Base-by-base conservation (phyloP, 1,140 invertebrate genomes). In the Rhyzopertha dominica region DNA sequence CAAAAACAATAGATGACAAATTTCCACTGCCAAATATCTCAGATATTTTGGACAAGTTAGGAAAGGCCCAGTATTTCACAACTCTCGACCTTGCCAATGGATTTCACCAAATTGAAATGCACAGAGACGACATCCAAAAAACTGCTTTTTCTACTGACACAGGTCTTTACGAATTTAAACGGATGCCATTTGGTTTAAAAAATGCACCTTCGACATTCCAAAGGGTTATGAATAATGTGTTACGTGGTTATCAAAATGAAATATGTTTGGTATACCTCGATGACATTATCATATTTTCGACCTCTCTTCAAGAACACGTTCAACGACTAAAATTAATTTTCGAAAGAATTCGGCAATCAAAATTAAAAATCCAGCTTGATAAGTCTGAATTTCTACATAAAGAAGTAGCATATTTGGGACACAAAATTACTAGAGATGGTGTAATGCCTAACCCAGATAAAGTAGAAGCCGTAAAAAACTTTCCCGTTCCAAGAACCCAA, bases 261-360 rank as follows among this genome's bases (percentile, higher is more conserved):
- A 29, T 43, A 19, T 54, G 56, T 40, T 49, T 63, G 14, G 57
- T 67, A 2, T 72, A 70, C 29, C 24, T 68, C 19, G 69, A 71
- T 36, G 67, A 71, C 46, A 58, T 68, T 3, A 45, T 72, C 9
- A 39, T 69, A 3, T 70, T 52, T 36, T 38, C 46, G 4, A 44
- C 31, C 9, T 52, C 51, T n/a, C 43, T 70, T 24, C 50, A 61
- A 31, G 50, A 65, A 51, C 63, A 69, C n/a, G n/a, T n/a, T n/a
- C n/a, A n/a, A n/a, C n/a, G n/a, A n/a, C n/a, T n/a, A n/a, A n/a
- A n/a, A n/a, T n/a, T n/a, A n/a, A n/a, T n/a, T n/a, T 45, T 51
- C 28, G 26, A 47, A 30, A 41, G 30, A 9, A 22, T 56, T 10
- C 5, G 37, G 20, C 16, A 49, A 20, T 26, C 30, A 9, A 52